Conservation (phyloP, 2,888 invertebrate genomes). For the Scaeva pyrastri region DNA sequence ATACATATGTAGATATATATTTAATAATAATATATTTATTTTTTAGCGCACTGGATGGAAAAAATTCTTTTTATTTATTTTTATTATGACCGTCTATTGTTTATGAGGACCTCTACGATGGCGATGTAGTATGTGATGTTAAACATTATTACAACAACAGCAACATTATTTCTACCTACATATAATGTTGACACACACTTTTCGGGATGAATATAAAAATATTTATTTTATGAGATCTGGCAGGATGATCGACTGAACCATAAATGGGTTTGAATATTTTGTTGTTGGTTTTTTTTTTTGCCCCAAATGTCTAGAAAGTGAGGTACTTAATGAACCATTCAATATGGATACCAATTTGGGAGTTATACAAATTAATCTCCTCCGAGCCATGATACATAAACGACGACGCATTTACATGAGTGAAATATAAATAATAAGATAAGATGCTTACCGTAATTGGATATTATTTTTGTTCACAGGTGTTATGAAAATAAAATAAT, state of each 20-base stretch:
- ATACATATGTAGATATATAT: no score
- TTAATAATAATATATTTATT: constrained; percentile 10
- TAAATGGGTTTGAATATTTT: neutral
- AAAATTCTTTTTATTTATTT: constrained; percentile 31
- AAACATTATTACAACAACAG: no score
- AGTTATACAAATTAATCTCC: constrained; percentile 36
- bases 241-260: neutral
- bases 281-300: neutral
- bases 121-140: neutral
- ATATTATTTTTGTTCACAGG: constrained; percentile 40
- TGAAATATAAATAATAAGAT: constrained; percentile 37
- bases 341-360: constrained; percentile 18
- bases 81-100: constrained; percentile 25
- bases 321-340: constrained; percentile 39
- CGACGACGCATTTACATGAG: constrained; percentile 24
- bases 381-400: constrained; percentile 15
- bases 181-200: neutral
- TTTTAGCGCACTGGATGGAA: neutral
- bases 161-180: no score
- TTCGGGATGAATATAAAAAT: neutral
- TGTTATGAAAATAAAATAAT: constrained; percentile 13
- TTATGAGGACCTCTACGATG: neutral
- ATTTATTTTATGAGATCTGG: neutral
- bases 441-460: constrained; percentile 41
- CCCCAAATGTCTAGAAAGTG: neutral